Conservation (phyloP, 2,113 vertebrate genomes). For the Piaya cayana region DNA sequence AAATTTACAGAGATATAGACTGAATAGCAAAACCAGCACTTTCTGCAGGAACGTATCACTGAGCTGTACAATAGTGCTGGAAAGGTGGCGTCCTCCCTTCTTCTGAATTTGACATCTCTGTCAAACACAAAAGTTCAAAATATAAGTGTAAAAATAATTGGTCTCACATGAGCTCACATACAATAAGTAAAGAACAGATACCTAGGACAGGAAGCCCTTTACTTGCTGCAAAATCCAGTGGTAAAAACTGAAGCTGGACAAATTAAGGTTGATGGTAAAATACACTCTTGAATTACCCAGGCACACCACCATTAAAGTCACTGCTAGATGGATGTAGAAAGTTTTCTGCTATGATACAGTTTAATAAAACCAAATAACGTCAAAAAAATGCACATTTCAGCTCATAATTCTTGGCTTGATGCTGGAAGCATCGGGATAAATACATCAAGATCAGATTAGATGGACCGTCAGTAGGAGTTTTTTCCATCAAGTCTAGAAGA, state of each 20-base stretch:
- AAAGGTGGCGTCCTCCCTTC: neutral
- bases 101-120: neutral
- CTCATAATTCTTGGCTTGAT: neutral
- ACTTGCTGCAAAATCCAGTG: neutral
- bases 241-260: neutral
- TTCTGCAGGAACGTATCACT: neutral
- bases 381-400: neutral
- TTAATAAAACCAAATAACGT: neutral
- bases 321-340: neutral
- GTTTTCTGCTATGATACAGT: neutral
- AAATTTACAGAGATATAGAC: neutral
- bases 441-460: neutral
- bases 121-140: neutral
- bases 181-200: neutral
- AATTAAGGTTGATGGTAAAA: neutral
- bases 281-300: neutral
- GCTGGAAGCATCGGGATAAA: neutral
- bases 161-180: neutral
- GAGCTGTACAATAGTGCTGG: neutral
- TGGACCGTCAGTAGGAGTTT: neutral
- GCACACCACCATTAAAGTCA: neutral
- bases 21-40: neutral
- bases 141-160: slow-evolving; percentile 22
- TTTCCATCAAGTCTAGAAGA: neutral
- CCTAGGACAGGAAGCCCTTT: neutral